Base-by-base conservation (phyloP, 2,888 invertebrate species). In the Heteropelma amictum region DNA sequence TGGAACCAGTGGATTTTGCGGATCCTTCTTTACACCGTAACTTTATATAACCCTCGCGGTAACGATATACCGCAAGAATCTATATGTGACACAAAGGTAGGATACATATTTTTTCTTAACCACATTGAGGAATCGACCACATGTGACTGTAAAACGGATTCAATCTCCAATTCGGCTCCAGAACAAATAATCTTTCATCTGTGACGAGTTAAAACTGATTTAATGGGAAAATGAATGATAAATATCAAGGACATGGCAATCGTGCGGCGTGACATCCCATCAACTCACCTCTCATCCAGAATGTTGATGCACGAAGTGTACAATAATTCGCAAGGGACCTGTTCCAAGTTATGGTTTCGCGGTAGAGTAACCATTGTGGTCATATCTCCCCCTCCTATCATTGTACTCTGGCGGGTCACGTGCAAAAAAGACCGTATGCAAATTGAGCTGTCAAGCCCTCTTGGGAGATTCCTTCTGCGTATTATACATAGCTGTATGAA, bases 381-480 rank as follows among this genome's bases (percentile, higher is more conserved):
- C 58, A 53, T 47, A 61, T 61, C 26, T 30, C 35, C 54, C 12
- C 38, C 61, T 42, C 35, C 45, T 14, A 35, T 58, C 61, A 56
- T 49, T 67, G 65, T 65, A 53, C 60, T 65, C 61, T 70, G 64
- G 61, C 51, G 64, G 74, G 76, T 76, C 73, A 69, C 72, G 76
- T 77, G 77, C 68, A 78, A 81, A 83, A 82, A 85, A 82, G 79
- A 78, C 76, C 76, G 80, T 81, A 86, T 85, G 83, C 82, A 82
- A 86, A 87, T 86, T 85, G 83, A 86, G 82, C 85, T 84, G 86
- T 83, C 85, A 82, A 84, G 84, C 77, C 83, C 82, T 77, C 83
- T 80, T 81, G 79, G 81, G 85, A 85, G 84, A 85, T 82, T 85
- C 82, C 79, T 82, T 80, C 79, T 81, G 82, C 83, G 80, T 83